These are phyloP conservation scores for Thomomys bottae DNA, from an alignment of 2,113 vertebrate species.

Conservation along the genomic window DNA sequence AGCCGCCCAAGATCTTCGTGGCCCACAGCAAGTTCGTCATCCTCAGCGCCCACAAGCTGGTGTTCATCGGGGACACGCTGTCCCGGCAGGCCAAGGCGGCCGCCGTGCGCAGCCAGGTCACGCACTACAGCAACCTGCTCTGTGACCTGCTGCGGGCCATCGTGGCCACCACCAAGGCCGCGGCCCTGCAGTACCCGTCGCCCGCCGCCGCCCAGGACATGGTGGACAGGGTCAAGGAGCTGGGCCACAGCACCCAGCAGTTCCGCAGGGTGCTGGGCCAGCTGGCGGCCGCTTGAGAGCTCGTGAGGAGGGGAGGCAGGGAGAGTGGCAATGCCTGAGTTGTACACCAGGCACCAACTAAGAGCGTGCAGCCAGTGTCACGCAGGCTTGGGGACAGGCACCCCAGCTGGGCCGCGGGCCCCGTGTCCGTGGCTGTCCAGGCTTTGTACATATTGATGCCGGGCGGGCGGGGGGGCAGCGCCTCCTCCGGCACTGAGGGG, in stretches of 20 bases:
- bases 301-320: not conserved
- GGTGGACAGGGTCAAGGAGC: slow-evolving; percentile 94
- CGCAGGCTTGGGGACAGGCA: not conserved
- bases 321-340: accelerated
- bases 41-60: slow-evolving; percentile 97
- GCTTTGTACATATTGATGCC: slow-evolving; percentile 90
- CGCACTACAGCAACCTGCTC: slow-evolving; percentile 96
- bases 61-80: slow-evolving; percentile 97
- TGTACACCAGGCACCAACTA: not conserved
- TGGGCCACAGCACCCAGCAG: slow-evolving; percentile 94
- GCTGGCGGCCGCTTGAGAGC: slow-evolving; percentile 90
- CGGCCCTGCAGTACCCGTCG: slow-evolving; percentile 95
- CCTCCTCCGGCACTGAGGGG: slow-evolving; percentile 63
- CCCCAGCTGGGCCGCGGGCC: not conserved
- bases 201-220: slow-evolving; percentile 92
- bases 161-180: slow-evolving; percentile 94
- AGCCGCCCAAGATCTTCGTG: slow-evolving; percentile 97
- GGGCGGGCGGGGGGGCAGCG: slow-evolving; percentile 81
- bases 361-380: not conserved
- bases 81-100: slow-evolving; percentile 95
- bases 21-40: slow-evolving; percentile 99
- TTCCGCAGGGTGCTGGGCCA: slow-evolving; percentile 95
- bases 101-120: slow-evolving; percentile 92
- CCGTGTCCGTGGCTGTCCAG: slow-evolving; percentile 83
- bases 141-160: slow-evolving; percentile 98